Percentiles rank a stretch among this genome's conserved stretches.
phyloP scores from a whole-genome alignment of 2,113 vertebrate species.

The Pontoporia blainvillei region DNA sequence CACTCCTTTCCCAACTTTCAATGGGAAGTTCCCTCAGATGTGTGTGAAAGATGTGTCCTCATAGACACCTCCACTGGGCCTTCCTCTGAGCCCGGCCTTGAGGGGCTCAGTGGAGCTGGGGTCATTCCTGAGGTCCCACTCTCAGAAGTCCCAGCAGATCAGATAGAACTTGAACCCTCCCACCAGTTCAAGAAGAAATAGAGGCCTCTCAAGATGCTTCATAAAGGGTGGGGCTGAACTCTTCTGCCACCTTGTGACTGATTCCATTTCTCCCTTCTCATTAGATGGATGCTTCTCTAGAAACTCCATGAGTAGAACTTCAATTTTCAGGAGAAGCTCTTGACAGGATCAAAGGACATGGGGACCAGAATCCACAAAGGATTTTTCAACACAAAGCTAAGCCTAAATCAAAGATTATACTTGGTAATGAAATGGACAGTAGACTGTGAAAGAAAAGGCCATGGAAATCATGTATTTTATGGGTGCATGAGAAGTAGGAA shows the following conservation, averaged over 20 bases:
- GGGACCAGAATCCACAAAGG: not conserved
- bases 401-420: not conserved
- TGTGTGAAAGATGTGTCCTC: not conserved
- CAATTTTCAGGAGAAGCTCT: not conserved
- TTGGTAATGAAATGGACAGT: not conserved
- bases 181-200: not conserved
- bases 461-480: not conserved
- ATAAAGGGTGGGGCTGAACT: constrained; percentile 26
- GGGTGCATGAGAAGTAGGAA: not conserved
- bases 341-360: not conserved
- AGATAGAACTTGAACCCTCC: not conserved
- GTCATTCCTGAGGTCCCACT: not conserved
- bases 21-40: not conserved
- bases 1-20: not conserved
- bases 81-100: not conserved
- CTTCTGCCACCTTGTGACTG: constrained; percentile 43
- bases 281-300: not conserved
- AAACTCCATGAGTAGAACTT: not conserved
- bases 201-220: not conserved
- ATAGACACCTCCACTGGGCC: not conserved
- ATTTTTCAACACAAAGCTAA: not conserved
- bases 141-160: not conserved
- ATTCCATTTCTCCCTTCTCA: not conserved
- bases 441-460: not conserved
- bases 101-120: not conserved